Evolutionary conservation across 2,113 vertebrate species (phyloP).

Genomic region (Rhadina sibilatrix): DNA sequence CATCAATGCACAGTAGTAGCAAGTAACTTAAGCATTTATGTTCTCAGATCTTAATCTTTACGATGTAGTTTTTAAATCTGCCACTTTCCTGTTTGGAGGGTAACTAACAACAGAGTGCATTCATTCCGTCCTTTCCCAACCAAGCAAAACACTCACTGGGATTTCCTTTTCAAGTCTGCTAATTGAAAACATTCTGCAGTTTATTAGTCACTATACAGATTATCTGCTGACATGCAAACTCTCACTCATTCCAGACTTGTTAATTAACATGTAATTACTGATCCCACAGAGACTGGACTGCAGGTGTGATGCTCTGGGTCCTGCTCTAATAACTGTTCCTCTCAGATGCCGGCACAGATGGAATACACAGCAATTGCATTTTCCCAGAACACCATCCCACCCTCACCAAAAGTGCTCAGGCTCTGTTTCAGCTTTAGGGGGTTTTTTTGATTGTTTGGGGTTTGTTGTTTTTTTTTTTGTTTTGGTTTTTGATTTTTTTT

Average conservation of each 20-base stretch:
- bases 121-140: conserved; percentile 50
- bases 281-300: conserved; percentile 49
- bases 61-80: not conserved
- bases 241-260: conserved; percentile 65
- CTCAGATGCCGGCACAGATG: not conserved
- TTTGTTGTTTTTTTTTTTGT: not conserved
- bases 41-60: conserved; percentile 30
- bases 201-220: conserved; percentile 70
- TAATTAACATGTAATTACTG: conserved; percentile 73
- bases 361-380: not conserved
- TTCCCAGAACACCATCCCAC: not conserved
- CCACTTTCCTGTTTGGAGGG: conserved; percentile 5
- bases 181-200: conserved; percentile 73
- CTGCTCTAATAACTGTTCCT: not conserved
- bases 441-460: no score
- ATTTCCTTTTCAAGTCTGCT: conserved; percentile 68
- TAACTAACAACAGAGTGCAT: conserved; percentile 53
- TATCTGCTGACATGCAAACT: conserved; percentile 69
- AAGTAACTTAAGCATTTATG: not conserved
- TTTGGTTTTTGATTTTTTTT: not conserved
- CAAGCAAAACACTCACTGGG: conserved; percentile 60
- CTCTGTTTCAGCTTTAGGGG: not conserved
- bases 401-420: not conserved
- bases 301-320: conserved; percentile 70
- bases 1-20: conserved; percentile 18